Conservation (phyloP, 64 coral and sea anemone genomes). For the Anthopleura sola region DNA sequence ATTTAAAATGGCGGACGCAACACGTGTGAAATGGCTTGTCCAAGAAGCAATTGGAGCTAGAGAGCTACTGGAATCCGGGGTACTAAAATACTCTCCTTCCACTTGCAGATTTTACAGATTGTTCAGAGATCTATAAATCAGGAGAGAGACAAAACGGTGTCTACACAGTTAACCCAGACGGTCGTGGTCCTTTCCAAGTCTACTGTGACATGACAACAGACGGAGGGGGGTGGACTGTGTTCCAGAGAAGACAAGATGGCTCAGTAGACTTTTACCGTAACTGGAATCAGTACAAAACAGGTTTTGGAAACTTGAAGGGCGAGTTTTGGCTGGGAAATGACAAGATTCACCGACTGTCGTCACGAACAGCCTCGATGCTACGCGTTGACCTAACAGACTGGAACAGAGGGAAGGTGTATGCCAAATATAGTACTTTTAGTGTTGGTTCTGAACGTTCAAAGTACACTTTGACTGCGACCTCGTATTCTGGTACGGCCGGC, state of each 20-base stretch:
- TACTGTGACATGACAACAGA: slow-evolving; percentile 15
- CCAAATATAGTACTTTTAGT: slow-evolving; percentile 44
- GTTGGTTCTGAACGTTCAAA: slow-evolving; percentile 30
- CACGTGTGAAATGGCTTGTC: too few relatives aligned
- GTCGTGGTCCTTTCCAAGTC: not conserved
- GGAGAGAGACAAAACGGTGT: not conserved
- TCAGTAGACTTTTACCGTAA: slow-evolving; percentile 1
- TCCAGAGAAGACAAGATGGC: not conserved
- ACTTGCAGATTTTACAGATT: not conserved
- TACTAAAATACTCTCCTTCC: too few relatives aligned
- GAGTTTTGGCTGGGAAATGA: slow-evolving; percentile 68
- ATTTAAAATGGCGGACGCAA: too few relatives aligned
- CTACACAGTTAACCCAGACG: slow-evolving; percentile 15
- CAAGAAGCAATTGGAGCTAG: too few relatives aligned
- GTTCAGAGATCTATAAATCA: not conserved
- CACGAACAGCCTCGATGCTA: not conserved
- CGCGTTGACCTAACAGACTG: slow-evolving; percentile 53
- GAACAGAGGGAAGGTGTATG: slow-evolving; percentile 3
- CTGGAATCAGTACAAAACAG: slow-evolving; percentile 46
- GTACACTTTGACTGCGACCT: slow-evolving; percentile 31
- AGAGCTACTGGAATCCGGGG: too few relatives aligned
- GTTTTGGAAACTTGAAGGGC: slow-evolving; percentile 37
- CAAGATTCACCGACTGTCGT: slow-evolving; percentile 46
- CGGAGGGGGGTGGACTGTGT: slow-evolving; percentile 25
- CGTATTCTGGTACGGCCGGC: slow-evolving; percentile 31